A percentile compares a stretch with the other conserved stretches of the same genome.
Conservation (phyloP, 2,113 vertebrate species). For the Dasyornis broadbenti region DNA sequence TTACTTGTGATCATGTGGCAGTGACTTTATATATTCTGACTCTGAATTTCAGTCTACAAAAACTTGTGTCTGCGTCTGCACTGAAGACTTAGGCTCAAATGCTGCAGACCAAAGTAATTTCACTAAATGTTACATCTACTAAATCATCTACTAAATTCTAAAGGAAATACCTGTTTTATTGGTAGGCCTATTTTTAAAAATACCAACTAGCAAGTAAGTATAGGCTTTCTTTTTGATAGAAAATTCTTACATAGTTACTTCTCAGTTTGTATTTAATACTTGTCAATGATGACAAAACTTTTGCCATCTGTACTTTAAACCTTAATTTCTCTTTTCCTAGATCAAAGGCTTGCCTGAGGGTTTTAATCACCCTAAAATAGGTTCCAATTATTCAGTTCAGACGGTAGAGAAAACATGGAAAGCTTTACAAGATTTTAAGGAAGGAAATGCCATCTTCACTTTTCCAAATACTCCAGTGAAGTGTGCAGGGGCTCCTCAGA, state of each 20-base stretch:
- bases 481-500: constrained; percentile 95
- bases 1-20: neutral
- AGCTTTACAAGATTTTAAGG: constrained; percentile 87
- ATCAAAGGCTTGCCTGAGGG: constrained; percentile 94
- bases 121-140: neutral
- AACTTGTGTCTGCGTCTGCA: neutral
- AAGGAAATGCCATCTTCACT: constrained; percentile 92
- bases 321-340: constrained; percentile 67
- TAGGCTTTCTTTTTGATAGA: neutral
- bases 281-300: neutral
- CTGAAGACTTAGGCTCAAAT: neutral
- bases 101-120: neutral
- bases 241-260: constrained; percentile 13
- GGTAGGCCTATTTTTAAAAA: neutral
- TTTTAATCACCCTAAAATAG: constrained; percentile 87
- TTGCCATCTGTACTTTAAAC: neutral
- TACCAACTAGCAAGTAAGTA: neutral
- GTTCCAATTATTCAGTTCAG: constrained; percentile 90
- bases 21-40: neutral
- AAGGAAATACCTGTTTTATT: neutral
- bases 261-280: constrained; percentile 70
- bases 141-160: neutral
- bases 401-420: constrained; percentile 96
- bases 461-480: constrained; percentile 94
- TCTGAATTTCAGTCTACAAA: neutral